Percentiles rank a stretch among this genome's conserved stretches.
These are phyloP conservation scores for Lutjanus erythropterus DNA, from an alignment of 2,113 vertebrate species.

Conservation along the genomic window DNA sequence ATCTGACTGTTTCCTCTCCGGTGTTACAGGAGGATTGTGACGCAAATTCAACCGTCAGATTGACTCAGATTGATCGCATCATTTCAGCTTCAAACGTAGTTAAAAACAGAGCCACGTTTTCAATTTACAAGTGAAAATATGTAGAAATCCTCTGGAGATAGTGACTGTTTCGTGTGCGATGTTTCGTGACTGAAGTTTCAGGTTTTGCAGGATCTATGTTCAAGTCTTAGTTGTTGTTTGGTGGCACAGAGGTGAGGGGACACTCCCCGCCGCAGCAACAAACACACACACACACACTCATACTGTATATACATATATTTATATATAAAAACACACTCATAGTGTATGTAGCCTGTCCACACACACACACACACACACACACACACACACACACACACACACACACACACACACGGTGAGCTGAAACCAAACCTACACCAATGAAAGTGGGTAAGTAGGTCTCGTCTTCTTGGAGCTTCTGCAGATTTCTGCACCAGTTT, in stretches of 20 bases:
- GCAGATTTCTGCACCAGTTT: constrained; percentile 64
- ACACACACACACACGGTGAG: not conserved
- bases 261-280: not conserved
- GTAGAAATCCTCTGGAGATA: not conserved
- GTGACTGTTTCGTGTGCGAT: not conserved
- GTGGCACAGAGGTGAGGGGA: too few species aligned
- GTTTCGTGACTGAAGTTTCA: not conserved
- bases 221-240: not conserved
- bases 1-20: too few species aligned
- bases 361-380: too few species aligned
- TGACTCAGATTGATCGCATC: too few species aligned
- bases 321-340: not conserved
- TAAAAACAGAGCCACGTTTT: not conserved
- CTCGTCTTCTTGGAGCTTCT: constrained; percentile 41
- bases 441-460: constrained; percentile 70
- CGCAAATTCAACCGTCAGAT: too few species aligned
- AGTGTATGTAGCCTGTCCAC: not conserved
- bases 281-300: constrained; percentile 6
- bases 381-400: not conserved
- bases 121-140: not conserved
- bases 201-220: too few species aligned
- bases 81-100: too few species aligned
- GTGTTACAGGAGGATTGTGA: too few species aligned
- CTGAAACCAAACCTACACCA: constrained; percentile 44
- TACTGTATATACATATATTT: not conserved